These are phyloP conservation scores for Formica selysi DNA, from an alignment of 1,140 invertebrate species.

Conservation along the genomic window DNA sequence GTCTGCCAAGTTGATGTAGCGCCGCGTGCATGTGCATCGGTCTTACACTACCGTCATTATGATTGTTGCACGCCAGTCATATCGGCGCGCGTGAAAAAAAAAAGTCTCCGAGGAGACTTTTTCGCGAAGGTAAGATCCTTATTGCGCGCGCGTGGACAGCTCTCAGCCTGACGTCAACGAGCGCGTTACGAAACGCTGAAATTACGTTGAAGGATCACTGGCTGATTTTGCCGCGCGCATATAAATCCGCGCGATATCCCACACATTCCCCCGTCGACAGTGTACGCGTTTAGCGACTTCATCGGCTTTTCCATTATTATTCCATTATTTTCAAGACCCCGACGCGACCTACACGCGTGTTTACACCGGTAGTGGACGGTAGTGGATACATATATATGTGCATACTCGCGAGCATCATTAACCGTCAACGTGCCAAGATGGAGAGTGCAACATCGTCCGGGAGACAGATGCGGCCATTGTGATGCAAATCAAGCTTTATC, in stretches of 20 bases:
- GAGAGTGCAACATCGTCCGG: conserved; percentile 10
- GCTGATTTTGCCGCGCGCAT: conserved; percentile 65
- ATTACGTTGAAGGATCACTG: conserved; percentile 72
- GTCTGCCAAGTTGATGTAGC: conserved; percentile 54
- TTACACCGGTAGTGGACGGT: conserved; percentile 8
- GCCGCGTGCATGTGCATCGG: neutral
- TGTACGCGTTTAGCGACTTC: conserved; percentile 75
- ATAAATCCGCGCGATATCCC: conserved; percentile 62
- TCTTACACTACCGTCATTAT: conserved; percentile 44
- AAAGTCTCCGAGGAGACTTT: conserved; percentile 34
- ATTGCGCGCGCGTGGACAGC: neutral
- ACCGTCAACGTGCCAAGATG: conserved; percentile 39
- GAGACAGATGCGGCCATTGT: conserved; percentile 58
- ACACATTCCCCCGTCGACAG: conserved; percentile 57
- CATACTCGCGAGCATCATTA: conserved; percentile 51
- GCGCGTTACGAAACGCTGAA: conserved; percentile 71
- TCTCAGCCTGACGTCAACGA: conserved; percentile 43
- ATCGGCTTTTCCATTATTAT: conserved; percentile 81
- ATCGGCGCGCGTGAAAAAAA: conserved; percentile 40
- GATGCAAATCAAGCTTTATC: conserved; percentile 54
- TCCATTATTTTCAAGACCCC: conserved; percentile 79
- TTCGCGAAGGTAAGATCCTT: conserved; percentile 30
- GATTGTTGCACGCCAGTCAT: conserved; percentile 41
- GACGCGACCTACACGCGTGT: conserved; percentile 66
- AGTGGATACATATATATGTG: neutral